phyloP scores from a whole-genome alignment of 2,113 vertebrate species.

The Casuarius casuarius region DNA sequence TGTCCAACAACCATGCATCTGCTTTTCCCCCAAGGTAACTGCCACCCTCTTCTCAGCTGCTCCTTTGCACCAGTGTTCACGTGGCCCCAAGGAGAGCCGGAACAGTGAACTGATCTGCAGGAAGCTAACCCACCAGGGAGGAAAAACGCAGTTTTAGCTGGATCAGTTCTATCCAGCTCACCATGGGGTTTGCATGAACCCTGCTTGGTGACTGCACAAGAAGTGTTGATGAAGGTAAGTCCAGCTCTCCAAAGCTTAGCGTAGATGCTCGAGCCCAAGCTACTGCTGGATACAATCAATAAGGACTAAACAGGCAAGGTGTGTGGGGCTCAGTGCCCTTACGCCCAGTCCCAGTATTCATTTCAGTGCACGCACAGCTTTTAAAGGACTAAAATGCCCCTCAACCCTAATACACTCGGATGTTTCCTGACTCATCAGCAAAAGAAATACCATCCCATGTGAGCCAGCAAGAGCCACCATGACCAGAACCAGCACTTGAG shows the following conservation, averaged over 20 bases:
- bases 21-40: not conserved
- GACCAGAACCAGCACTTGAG: not conserved
- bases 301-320: not conserved
- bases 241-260: not conserved
- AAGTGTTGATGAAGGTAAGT: not conserved
- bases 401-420: not conserved
- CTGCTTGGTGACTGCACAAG: not conserved
- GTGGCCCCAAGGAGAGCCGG: no score
- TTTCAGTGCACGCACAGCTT: not conserved
- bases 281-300: not conserved
- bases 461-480: not conserved
- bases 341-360: not conserved
- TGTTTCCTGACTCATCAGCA: not conserved
- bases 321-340: not conserved
- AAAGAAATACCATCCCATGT: not conserved
- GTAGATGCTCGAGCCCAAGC: not conserved
- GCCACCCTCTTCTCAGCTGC: not conserved
- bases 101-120: not conserved
- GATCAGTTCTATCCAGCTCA: not conserved
- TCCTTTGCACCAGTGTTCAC: not conserved
- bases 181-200: not conserved
- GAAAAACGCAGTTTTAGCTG: not conserved
- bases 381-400: not conserved
- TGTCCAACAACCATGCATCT: rapidly evolving
- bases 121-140: rapidly evolving